These are phyloP conservation scores for Zingel zingel DNA, from an alignment of 2,113 vertebrate species.

Conservation along the genomic window DNA sequence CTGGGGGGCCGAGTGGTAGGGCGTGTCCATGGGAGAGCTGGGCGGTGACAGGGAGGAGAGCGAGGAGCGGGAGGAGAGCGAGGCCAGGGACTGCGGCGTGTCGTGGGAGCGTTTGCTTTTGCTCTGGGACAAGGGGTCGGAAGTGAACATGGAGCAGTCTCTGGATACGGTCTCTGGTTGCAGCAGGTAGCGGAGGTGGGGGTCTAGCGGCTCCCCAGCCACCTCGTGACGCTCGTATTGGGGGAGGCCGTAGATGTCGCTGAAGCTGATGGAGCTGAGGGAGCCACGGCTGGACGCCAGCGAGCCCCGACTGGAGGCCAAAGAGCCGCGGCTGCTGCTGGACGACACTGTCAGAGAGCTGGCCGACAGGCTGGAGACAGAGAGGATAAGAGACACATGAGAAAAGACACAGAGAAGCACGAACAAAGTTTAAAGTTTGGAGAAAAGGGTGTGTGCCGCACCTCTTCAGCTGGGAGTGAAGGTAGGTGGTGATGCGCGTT, in stretches of 20 bases:
- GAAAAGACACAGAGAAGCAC: background rate
- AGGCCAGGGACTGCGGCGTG: conserved; percentile 94
- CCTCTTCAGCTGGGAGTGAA: conserved; percentile 97
- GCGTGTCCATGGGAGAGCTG: conserved; percentile 95
- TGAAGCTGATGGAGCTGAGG: conserved; percentile 97
- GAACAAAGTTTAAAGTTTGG: too few species aligned
- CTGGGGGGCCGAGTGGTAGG: conserved; percentile 90
- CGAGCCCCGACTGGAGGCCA: conserved; percentile 95
- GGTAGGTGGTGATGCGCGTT: conserved; percentile 92
- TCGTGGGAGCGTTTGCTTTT: conserved; percentile 92
- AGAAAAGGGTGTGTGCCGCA: conserved; percentile 50
- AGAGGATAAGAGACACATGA: fast-evolving
- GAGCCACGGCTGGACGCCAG: conserved; percentile 96
- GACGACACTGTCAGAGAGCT: conserved; percentile 96
- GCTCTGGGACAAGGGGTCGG: conserved; percentile 78
- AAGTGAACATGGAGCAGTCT: conserved; percentile 77
- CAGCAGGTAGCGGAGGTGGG: conserved; percentile 90
- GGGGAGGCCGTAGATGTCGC: conserved; percentile 95
- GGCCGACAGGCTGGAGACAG: conserved; percentile 89
- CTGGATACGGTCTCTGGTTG: conserved; percentile 87
- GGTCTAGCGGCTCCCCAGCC: conserved; percentile 74
- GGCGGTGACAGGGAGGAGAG: conserved; percentile 96
- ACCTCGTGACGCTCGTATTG: conserved; percentile 92
- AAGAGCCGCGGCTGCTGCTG: conserved; percentile 95
- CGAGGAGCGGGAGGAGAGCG: conserved; percentile 95